Evolutionary conservation across 2,113 vertebrate species (phyloP), one percentile per base, ranked within the genome.

Genomic region (Menidia beryllina): DNA sequence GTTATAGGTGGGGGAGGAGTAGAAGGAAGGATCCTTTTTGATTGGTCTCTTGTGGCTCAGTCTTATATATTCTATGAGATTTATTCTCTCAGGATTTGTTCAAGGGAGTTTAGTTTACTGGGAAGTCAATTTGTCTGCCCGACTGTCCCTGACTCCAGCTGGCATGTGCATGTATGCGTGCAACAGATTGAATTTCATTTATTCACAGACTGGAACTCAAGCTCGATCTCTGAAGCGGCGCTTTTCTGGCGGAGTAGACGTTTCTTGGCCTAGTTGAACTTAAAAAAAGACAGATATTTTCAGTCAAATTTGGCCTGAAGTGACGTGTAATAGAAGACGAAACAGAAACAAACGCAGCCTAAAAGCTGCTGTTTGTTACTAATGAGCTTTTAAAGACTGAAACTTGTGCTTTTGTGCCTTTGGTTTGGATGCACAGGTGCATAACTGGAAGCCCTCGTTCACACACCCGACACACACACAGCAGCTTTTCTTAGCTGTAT

Each of bases 171-270:
- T 69, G 71, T 41, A 61, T 75, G 80, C 14, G 53, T 23, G 52
- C 15, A 74, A 69, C 85, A 89, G 83, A 87, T 84, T 86, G 88
- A 70, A 83, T 89, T 86, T 82, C 83, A 89, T 87, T 88, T 39
- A 87, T 45, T 59, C 59, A 69, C 76, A 71, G 85, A 82, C 39
- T 60, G 50, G 38, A 84, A 69, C 38, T 72, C 62, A 14, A 57
- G 39, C 69, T 61, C 38, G 47, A 61, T 73, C 45, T 75, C n/a
- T 24, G 45, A 68, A 41, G 50, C 75, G 53, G 81, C 59, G 62
- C 71, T 71, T 24, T 52, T 65, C 13, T 26, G 70, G 50, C 75
- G 55, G 65, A 30, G 56, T 50, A 74, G 72, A 76, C 26, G 61
- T 26, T 82, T 39, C 38, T 25, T 39, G 72, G 39, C 54, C 30